phyloP scores from a whole-genome alignment of 1,140 invertebrate species.

The Hirudo medicinalis region DNA sequence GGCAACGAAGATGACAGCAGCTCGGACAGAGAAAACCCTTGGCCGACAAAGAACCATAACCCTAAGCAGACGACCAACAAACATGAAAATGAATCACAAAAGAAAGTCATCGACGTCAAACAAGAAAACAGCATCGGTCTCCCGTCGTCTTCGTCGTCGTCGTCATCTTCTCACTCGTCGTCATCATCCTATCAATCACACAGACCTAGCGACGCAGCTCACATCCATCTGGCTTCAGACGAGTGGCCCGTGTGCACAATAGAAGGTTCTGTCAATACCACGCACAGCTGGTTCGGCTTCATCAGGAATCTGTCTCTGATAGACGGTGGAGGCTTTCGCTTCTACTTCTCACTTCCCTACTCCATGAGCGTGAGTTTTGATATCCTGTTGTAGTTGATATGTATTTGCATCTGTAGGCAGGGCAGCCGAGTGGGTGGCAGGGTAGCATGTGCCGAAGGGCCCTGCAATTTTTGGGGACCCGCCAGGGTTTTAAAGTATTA shows the following conservation, averaged over 20 bases:
- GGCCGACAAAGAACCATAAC: not conserved
- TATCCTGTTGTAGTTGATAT: too few species aligned
- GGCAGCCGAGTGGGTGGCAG: too few species aligned
- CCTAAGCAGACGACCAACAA: not conserved
- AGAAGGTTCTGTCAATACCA: conserved; percentile 17
- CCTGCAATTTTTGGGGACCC: too few species aligned
- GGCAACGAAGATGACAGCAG: not conserved
- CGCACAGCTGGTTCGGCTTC: conserved; percentile 21
- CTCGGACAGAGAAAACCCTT: not conserved
- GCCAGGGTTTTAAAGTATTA: too few species aligned
- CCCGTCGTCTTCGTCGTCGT: not conserved
- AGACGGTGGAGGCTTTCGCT: conserved; percentile 14
- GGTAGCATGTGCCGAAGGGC: too few species aligned
- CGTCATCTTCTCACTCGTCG: not conserved
- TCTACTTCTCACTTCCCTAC: conserved; percentile 19
- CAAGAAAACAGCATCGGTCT: conserved; percentile 1
- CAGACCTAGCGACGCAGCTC: not conserved
- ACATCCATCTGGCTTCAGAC: not conserved
- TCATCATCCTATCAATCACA: conserved; percentile 7
- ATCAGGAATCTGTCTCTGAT: conserved; percentile 11
- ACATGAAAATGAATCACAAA: not conserved
- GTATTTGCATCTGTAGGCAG: too few species aligned
- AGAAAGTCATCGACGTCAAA: not conserved
- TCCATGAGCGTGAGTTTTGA: conserved; percentile 12
- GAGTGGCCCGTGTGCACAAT: conserved; percentile 13